Evolutionary conservation across 1,140 invertebrate genomes (phyloP).

Genomic region (Nixonia krombeini): DNA sequence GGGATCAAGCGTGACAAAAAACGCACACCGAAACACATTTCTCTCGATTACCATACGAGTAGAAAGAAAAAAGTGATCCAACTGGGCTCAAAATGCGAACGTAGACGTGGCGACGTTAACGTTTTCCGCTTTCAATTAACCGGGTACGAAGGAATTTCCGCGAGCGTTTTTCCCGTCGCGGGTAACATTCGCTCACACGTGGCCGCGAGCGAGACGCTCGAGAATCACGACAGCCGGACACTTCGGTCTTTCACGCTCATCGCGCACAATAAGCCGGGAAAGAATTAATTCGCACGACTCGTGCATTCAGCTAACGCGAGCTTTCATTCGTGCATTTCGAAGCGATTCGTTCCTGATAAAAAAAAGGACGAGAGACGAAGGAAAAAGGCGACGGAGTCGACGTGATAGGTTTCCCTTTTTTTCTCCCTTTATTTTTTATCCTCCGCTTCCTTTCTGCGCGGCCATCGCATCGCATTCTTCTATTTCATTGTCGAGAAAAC

Average conservation of each 20-base stretch:
- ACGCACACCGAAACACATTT: too few species aligned
- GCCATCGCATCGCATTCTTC: conserved; percentile 69
- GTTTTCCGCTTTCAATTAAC: too few species aligned
- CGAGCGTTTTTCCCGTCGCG: conserved; percentile 8
- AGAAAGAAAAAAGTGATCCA: too few species aligned
- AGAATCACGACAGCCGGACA: conserved; percentile 41
- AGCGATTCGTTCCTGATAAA: conserved; percentile 33
- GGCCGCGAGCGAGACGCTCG: conserved; percentile 33
- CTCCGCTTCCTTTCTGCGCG: conserved; percentile 41
- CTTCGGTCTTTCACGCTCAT: conserved; percentile 36
- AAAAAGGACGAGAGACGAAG: conserved; percentile 14
- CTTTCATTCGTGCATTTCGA: conserved; percentile 40
- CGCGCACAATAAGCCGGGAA: conserved; percentile 38
- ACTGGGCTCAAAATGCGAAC: too few species aligned
- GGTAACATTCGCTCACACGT: conserved; percentile 39
- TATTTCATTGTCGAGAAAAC: conserved; percentile 73
- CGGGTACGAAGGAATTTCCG: too few species aligned
- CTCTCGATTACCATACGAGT: too few species aligned
- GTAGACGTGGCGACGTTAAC: too few species aligned
- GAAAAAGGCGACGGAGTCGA: conserved; percentile 28
- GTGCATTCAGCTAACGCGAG: conserved; percentile 28
- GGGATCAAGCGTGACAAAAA: conserved; percentile 7
- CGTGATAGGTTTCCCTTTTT: conserved; percentile 36
- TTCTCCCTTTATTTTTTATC: conserved; percentile 43
- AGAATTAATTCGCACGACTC: conserved; percentile 39